phyloP scores from a whole-genome alignment of 2,113 vertebrate genomes.

The Herpetotheres cachinnans region DNA sequence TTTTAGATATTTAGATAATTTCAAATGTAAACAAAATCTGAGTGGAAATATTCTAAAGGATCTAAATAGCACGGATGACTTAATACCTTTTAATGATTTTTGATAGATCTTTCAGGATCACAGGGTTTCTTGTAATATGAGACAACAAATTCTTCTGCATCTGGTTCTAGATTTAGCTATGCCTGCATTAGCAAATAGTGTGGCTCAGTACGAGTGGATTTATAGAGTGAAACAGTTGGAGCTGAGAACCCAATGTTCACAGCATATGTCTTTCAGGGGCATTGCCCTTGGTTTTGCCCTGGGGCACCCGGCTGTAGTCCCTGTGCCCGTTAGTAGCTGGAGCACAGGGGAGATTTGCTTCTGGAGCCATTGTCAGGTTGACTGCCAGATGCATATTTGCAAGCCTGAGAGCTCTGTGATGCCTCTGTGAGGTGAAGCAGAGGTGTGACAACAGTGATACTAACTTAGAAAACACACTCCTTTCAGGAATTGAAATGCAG shows the following conservation, averaged over 20 bases:
- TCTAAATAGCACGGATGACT: not conserved
- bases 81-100: not conserved
- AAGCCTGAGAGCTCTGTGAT: not conserved
- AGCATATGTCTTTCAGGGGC: fast-evolving
- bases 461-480: not conserved
- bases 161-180: not conserved
- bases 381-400: not conserved
- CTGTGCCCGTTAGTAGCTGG: not conserved
- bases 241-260: not conserved
- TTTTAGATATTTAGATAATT: not conserved
- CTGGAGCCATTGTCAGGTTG: not conserved
- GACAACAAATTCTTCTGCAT: not conserved
- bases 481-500: not conserved
- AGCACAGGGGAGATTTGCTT: not conserved
- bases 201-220: not conserved
- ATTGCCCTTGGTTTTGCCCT: not conserved
- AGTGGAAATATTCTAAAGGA: not conserved
- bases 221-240: not conserved
- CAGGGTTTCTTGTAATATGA: not conserved
- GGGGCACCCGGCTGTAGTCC: fast-evolving
- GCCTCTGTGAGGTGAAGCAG: not conserved
- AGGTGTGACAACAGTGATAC: not conserved
- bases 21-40: not conserved
- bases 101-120: not conserved
- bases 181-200: not conserved